These are phyloP conservation scores for Bradypodion pumilum DNA, from an alignment of 2,797 vertebrate genomes.

Conservation along the genomic window DNA sequence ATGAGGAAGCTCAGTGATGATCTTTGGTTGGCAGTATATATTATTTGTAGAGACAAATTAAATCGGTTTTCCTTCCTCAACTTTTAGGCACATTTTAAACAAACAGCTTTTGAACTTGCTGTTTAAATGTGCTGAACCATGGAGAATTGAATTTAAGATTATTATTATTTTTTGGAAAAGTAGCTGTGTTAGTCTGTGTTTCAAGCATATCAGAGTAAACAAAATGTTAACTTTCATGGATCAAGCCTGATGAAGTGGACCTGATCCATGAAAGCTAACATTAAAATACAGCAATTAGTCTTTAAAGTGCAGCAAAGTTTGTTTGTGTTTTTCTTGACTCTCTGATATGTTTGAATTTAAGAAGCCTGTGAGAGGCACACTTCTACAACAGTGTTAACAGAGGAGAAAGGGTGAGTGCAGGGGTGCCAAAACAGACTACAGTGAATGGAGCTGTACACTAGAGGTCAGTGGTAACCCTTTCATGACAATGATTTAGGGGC, in stretches of 20 bases:
- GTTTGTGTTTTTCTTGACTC: too few relatives aligned
- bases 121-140: background rate
- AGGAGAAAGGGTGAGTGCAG: background rate
- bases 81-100: background rate
- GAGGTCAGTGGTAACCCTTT: slow-evolving; percentile 52
- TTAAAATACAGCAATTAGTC: too few relatives aligned
- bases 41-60: background rate
- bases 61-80: accelerated
- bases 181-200: too few relatives aligned
- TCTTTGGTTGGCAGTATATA: background rate
- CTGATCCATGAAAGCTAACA: too few relatives aligned
- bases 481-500: background rate
- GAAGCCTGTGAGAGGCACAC: background rate
- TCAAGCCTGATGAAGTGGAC: too few relatives aligned
- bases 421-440: too few relatives aligned
- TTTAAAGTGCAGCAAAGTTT: too few relatives aligned
- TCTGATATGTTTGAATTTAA: too few relatives aligned
- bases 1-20: background rate
- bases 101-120: background rate
- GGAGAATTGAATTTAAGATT: background rate
- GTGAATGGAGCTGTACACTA: slow-evolving; percentile 29
- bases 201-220: too few relatives aligned
- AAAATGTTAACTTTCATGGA: too few relatives aligned
- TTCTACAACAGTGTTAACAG: background rate
- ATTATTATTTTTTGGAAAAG: too few relatives aligned